phyloP scores from a whole-genome alignment of 2,797 vertebrate species.

The Mormyrus proboscirostris region DNA sequence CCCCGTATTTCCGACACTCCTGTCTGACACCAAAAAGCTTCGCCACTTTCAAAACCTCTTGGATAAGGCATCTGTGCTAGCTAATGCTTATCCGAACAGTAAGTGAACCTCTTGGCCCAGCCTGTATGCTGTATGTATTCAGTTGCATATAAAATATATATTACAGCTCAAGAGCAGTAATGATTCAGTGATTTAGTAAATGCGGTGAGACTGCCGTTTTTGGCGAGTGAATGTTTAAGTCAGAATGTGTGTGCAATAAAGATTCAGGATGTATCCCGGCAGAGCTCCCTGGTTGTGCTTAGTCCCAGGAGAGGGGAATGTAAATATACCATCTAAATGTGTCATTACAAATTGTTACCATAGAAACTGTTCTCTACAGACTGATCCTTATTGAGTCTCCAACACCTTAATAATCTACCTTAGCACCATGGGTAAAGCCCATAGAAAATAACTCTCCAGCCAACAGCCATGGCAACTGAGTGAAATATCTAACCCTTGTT shows the following conservation, averaged over 20 bases:
- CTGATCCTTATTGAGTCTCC: constrained; percentile 40
- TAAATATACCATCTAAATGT: constrained; percentile 61
- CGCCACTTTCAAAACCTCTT: neutral
- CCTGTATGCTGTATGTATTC: neutral
- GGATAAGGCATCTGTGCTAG: neutral
- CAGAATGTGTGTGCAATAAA: neutral
- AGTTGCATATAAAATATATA: neutral
- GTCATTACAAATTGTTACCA: constrained; percentile 49
- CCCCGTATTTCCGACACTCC: neutral
- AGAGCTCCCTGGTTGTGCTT: constrained; percentile 42
- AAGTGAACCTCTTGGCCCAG: neutral
- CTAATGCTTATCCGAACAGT: neutral
- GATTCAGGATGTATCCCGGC: constrained; percentile 40
- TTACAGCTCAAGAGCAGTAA: neutral
- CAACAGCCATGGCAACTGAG: constrained; percentile 20
- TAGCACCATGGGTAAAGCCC: constrained; percentile 1
- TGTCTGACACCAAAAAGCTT: neutral
- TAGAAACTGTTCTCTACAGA: constrained; percentile 54
- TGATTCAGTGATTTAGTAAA: neutral
- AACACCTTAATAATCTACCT: constrained; percentile 29
- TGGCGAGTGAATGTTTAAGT: constrained; percentile 2
- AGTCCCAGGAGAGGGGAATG: constrained; percentile 59
- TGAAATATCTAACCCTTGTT: constrained; percentile 19
- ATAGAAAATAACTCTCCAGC: constrained; percentile 19
- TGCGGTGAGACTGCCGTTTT: neutral